Percentiles rank a stretch among this genome's conserved stretches.
Evolutionary conservation across 1,140 invertebrate species (phyloP).

Genomic region (Papilio xuthus): DNA sequence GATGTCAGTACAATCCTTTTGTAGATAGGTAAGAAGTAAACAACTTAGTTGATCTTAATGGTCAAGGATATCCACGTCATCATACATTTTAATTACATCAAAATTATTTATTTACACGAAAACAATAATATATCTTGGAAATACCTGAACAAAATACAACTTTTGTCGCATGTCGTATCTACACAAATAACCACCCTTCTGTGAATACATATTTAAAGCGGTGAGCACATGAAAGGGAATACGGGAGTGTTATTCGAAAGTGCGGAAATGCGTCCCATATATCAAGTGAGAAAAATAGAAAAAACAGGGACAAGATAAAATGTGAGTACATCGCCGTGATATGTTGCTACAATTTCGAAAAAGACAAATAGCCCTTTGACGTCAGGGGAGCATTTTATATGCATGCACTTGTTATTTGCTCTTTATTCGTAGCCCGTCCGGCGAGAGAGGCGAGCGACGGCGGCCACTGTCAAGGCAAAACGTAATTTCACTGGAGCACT

Average conservation of each 20-base stretch:
- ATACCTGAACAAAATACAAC: slow-evolving; percentile 55
- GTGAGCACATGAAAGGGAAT: slow-evolving; percentile 72
- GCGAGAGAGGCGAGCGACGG: slow-evolving; percentile 23
- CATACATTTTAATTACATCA: neutral
- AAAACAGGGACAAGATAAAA: slow-evolving; percentile 66
- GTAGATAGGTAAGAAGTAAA: neutral
- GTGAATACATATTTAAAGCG: slow-evolving; percentile 75
- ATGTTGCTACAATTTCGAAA: slow-evolving; percentile 66
- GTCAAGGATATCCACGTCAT: neutral
- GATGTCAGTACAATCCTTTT: neutral
- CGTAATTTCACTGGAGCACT: slow-evolving; percentile 37
- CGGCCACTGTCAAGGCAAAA: slow-evolving; percentile 31
- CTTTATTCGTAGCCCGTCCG: slow-evolving; percentile 34
- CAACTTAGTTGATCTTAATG: neutral
- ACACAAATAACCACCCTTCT: slow-evolving; percentile 49
- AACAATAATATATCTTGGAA: slow-evolving; percentile 45
- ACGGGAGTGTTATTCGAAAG: slow-evolving; percentile 68
- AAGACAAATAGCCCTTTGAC: slow-evolving; percentile 61
- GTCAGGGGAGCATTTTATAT: slow-evolving; percentile 52
- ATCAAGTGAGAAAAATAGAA: slow-evolving; percentile 74
- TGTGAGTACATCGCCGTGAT: slow-evolving; percentile 62
- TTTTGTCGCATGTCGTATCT: slow-evolving; percentile 52
- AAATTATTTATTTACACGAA: no score
- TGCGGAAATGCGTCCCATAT: slow-evolving; percentile 76
- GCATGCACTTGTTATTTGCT: slow-evolving; percentile 42